Percentiles rank a stretch among this genome's conserved stretches.
Conservation (phyloP, 2,113 vertebrate species). For the Cnemophilus loriae region DNA sequence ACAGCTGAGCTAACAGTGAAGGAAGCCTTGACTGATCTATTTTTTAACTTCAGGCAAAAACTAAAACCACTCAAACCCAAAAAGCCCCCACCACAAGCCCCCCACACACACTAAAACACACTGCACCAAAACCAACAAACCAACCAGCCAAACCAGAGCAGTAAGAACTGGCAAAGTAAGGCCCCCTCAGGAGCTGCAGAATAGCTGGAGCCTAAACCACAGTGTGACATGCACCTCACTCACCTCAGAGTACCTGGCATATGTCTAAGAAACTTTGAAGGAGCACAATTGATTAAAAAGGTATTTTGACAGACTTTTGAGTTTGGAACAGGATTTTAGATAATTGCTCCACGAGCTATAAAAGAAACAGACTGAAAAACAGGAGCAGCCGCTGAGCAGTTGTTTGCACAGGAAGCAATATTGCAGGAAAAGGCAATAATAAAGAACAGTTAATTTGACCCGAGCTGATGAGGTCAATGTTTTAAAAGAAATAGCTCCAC, state of each 20-base stretch:
- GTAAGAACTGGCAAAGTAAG: neutral
- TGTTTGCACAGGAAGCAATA: constrained; percentile 56
- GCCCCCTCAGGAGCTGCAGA: neutral
- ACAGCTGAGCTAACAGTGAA: constrained; percentile 8
- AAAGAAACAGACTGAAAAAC: constrained; percentile 43
- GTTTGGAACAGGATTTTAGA: constrained; percentile 9
- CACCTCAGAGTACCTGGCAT: constrained; percentile 18
- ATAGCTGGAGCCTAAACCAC: neutral
- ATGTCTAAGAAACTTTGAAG: neutral
- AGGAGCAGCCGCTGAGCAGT: neutral
- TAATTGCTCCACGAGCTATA: constrained; percentile 32
- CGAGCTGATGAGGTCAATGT: constrained; percentile 16
- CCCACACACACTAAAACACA: neutral
- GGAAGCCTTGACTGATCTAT: neutral
- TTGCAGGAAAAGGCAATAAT: constrained; percentile 38
- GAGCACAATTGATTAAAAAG: constrained; percentile 11
- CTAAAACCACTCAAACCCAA: neutral
- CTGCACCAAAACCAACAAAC: neutral
- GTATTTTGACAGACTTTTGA: constrained; percentile 5
- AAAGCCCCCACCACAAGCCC: neutral
- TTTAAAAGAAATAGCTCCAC: constrained; percentile 13
- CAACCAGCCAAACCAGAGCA: neutral
- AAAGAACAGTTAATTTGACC: constrained; percentile 39
- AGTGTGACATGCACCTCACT: neutral
- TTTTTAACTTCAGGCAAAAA: neutral